phyloP scores from a whole-genome alignment of 1,140 invertebrate genomes.

The Mya arenaria region DNA sequence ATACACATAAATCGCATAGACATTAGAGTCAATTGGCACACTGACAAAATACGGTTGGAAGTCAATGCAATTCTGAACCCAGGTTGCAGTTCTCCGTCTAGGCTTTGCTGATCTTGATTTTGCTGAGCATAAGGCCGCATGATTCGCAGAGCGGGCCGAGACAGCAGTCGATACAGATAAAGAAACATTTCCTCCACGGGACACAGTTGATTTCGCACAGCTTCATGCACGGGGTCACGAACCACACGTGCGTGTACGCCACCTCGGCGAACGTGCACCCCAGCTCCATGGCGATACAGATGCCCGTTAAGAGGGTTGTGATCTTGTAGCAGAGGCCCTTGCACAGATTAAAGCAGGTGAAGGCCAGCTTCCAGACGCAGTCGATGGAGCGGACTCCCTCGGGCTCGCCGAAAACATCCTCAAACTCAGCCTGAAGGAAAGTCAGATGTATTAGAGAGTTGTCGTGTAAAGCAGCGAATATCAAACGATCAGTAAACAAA shows the following conservation, averaged over 20 bases:
- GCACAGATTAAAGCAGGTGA: constrained; percentile 86
- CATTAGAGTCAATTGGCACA: too few relatives aligned
- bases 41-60: too few relatives aligned
- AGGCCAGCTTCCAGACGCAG: constrained; percentile 88
- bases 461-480: too few relatives aligned
- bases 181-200: constrained; percentile 80
- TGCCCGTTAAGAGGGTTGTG: constrained; percentile 85
- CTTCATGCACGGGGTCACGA: constrained; percentile 67
- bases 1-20: too few relatives aligned
- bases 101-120: constrained; percentile 75
- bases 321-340: constrained; percentile 87
- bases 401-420: constrained; percentile 88
- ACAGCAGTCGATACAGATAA: constrained; percentile 84
- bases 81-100: too few relatives aligned
- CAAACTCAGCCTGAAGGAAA: constrained; percentile 19
- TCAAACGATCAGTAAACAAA: too few relatives aligned
- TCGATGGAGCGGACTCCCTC: constrained; percentile 87
- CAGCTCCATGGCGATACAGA: constrained; percentile 84
- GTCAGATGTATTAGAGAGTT: too few relatives aligned
- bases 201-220: constrained; percentile 17
- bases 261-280: constrained; percentile 89
- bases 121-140: constrained; percentile 33
- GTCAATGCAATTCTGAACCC: too few relatives aligned
- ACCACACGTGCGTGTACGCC: constrained; percentile 83
- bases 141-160: constrained; percentile 87